phyloP scores from a whole-genome alignment of 2,113 vertebrate species.

The Callorhinus ursinus region DNA sequence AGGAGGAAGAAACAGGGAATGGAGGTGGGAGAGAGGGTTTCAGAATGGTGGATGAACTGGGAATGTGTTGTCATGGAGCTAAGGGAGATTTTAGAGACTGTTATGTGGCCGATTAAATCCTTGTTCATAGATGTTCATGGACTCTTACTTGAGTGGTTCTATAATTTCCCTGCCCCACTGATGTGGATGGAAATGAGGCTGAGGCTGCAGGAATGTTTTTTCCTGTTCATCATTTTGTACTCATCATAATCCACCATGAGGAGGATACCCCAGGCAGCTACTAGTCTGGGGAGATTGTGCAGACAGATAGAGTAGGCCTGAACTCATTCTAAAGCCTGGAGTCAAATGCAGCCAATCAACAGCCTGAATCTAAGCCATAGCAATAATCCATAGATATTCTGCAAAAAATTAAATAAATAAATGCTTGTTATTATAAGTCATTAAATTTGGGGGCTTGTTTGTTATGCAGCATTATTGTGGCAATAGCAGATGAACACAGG shows the following conservation, averaged over 20 bases:
- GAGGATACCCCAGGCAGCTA: not conserved
- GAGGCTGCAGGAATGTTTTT: not conserved
- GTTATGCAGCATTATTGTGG: not conserved
- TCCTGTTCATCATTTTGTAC: not conserved
- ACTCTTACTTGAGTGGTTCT: no score
- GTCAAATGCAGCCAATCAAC: not conserved
- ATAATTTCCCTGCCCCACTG: not conserved
- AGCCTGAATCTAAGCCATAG: not conserved
- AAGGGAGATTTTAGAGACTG: not conserved
- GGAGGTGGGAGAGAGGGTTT: not conserved
- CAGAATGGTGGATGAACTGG: not conserved
- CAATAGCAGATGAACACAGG: not conserved
- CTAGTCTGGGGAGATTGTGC: not conserved
- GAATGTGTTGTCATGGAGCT: not conserved
- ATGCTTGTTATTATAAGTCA: not conserved
- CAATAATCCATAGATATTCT: not conserved
- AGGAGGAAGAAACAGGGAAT: not conserved
- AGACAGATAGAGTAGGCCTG: not conserved
- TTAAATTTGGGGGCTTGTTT: not conserved
- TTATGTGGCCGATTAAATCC: not conserved
- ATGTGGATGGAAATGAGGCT: not conserved
- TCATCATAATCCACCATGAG: not conserved
- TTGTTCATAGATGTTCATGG: accelerated
- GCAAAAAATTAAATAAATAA: not conserved
- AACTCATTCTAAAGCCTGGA: not conserved